Conservation (phyloP, 2,113 vertebrate genomes). For the Sminthopsis crassicaudata region DNA sequence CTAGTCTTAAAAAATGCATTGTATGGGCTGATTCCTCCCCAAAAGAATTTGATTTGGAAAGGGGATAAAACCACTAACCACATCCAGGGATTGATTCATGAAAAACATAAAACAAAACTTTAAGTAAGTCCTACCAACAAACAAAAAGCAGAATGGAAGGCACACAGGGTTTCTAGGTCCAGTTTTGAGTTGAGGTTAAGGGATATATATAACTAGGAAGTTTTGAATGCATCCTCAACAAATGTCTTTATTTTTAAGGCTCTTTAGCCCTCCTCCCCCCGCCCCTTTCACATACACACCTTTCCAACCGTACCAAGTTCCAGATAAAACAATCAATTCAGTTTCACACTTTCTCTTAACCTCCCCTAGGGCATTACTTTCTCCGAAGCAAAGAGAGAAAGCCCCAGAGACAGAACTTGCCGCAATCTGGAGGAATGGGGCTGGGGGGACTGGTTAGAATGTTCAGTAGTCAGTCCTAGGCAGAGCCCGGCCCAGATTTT, state of each 20-base stretch:
- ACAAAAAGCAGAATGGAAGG: conserved; percentile 25
- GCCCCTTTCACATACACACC: no score
- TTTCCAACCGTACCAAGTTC: neutral
- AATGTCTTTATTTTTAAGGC: neutral
- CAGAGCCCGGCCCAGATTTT: conserved; percentile 19
- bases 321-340: conserved; percentile 24
- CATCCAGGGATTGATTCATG: conserved; percentile 16
- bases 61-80: conserved; percentile 16
- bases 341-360: neutral
- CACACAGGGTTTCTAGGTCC: neutral
- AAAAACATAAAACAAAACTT: conserved; percentile 29
- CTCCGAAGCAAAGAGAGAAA: conserved; percentile 24
- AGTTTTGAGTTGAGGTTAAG: neutral
- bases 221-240: neutral
- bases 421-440: neutral
- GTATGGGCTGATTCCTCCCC: conserved; percentile 35
- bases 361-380: conserved; percentile 31
- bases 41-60: conserved; percentile 55
- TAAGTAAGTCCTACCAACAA: neutral
- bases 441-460: neutral
- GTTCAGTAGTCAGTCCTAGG: neutral
- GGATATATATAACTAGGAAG: neutral
- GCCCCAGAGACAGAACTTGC: neutral
- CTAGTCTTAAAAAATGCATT: conserved; percentile 14
- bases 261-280: no score